phyloP scores from a whole-genome alignment of 2,797 vertebrate species.

The Crenuchus spilurus region DNA sequence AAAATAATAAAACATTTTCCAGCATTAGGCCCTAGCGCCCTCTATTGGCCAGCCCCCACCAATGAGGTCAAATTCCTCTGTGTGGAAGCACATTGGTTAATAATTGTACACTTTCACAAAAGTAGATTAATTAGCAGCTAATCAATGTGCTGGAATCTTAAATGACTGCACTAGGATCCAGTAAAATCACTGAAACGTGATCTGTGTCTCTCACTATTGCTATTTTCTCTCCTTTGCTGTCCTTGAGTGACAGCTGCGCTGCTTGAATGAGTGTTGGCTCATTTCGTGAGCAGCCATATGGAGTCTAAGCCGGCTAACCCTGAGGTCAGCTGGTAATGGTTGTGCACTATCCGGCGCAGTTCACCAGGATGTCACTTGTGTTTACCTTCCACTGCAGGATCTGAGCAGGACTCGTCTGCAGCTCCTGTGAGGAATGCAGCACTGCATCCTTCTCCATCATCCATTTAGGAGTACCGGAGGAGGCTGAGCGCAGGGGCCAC shows the following conservation, averaged over 20 bases:
- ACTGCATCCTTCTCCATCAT: background rate
- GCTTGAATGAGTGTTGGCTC: background rate
- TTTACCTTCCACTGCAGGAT: background rate
- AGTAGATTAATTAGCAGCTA: too few species aligned
- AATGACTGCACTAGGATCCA: too few species aligned
- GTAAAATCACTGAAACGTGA: background rate
- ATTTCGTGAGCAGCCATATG: constrained; percentile 2
- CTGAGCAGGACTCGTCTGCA: background rate
- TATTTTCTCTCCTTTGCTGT: background rate
- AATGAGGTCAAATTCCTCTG: too few species aligned
- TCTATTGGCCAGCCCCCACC: too few species aligned
- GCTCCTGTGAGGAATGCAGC: background rate
- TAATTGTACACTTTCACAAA: too few species aligned
- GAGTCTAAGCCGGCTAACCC: constrained; percentile 13
- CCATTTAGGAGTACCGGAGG: background rate
- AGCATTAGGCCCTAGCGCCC: too few species aligned
- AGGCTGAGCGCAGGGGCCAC: background rate
- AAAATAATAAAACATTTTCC: too few species aligned
- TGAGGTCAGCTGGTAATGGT: background rate
- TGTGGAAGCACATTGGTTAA: too few species aligned
- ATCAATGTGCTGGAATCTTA: too few species aligned
- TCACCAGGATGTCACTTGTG: constrained; percentile 32
- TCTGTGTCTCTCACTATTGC: background rate
- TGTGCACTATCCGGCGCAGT: background rate
- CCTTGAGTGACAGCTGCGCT: background rate